Evolutionary conservation across 2,797 vertebrate genomes (phyloP), one percentile per base, ranked within the genome.

Genomic region (Xerus rutilus): DNA sequence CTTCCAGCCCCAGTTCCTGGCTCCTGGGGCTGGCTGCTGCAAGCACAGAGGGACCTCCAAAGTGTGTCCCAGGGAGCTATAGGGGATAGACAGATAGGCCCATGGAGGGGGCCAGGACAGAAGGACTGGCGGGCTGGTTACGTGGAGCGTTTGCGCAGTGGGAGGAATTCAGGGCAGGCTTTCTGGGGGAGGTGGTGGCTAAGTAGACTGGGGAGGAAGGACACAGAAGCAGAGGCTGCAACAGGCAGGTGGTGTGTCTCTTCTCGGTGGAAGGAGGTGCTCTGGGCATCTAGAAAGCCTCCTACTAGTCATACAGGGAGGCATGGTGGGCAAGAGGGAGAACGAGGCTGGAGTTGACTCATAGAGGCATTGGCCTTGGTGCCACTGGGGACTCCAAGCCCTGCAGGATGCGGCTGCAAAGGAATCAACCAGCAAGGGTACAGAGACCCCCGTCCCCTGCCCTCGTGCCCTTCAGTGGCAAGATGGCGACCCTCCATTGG

Each of bases 291-390:
- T 10, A 49, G 54, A 32, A 57, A 83, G 35, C 20, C 86, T 7
- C 1, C 25, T 3, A 0, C 45, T 18, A 14, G 28, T 7, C 5
- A 54, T 25, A 14, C 43, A 39, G 21, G 72, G 35, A 5, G 65
- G 13, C 13, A 3, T 28, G 18, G 18, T 20, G 6, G 32, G 7
- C 70, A 30, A 14, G 76, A 59, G 0, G 12, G 30, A 7, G 30
- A 17, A 30, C 18, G 4, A 64, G 64, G 65, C 30, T 43, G 39
- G 10, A 23, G 52, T 54, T 18, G 17, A 20, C 14, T 45, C 2
- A 9, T 7, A n/a, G 25, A 32, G 45, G 30, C 23, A 20, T 21
- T 1, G 20, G 32, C 0, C 10, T 52, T 0, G 0, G 32, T 3
- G 14, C 12, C 0, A 5, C 11, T 47, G n/a, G 28, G 62, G 25